These are phyloP conservation scores for Oncorhynchus nerka DNA, from an alignment of 2,113 vertebrate species.

Conservation along the genomic window DNA sequence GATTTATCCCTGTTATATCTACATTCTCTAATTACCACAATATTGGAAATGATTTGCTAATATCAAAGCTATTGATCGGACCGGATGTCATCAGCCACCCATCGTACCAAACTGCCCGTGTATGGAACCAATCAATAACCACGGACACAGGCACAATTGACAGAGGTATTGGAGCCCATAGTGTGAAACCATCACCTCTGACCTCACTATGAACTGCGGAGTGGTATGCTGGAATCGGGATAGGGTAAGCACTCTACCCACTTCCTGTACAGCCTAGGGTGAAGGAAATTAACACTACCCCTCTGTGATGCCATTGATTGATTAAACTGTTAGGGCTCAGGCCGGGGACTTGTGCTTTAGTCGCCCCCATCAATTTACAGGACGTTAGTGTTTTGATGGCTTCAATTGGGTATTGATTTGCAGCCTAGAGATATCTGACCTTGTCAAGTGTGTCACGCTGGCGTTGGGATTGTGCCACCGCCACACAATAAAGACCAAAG, in stretches of 20 bases:
- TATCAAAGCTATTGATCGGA: background rate
- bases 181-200: conserved; percentile 31
- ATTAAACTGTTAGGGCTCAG: conserved; percentile 35
- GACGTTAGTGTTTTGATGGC: conserved; percentile 49
- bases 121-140: conserved; percentile 23
- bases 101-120: background rate
- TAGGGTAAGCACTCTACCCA: background rate
- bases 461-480: conserved; percentile 1
- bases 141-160: background rate
- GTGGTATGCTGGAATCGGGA: background rate
- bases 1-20: background rate
- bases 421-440: conserved; percentile 28
- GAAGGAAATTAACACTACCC: background rate
- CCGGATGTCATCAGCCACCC: background rate
- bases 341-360: conserved; percentile 51
- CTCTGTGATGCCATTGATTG: conserved; percentile 48
- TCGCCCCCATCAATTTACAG: conserved; percentile 56
- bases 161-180: background rate
- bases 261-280: background rate
- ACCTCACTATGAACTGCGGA: conserved; percentile 14
- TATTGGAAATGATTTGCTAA: background rate
- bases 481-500: background rate
- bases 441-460: conserved; percentile 25
- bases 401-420: conserved; percentile 56
- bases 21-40: background rate